Base-by-base conservation (phyloP, 2,113 vertebrate genomes). In the Ochotona curzoniae region DNA sequence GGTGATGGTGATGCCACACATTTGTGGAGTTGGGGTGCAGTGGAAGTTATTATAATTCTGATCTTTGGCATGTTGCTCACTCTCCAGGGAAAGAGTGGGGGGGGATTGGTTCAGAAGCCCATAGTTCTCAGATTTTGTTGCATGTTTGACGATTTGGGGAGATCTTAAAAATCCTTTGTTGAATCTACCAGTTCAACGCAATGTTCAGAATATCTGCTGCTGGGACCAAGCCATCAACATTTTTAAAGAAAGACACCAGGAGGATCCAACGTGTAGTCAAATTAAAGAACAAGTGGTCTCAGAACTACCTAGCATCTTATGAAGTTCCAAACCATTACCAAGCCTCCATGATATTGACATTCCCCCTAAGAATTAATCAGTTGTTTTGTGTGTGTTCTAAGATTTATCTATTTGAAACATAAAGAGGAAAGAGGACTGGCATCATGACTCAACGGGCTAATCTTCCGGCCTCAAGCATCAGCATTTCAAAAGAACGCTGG, bases 301-400 rank as follows among this genome's bases (percentile, higher is more conserved):
- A 38, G 64, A 12, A 18, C 64, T 28, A 11, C 4, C 26, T 4
- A 28, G 0, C 0, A 0, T 44, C 35, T 74, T 9, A 32, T 0
- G 14, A 64, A 4, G 21, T 73, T 30, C 26, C 17, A 2, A 4
- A 13, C 30, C 4, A 8, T 12, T 8, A 23, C 4, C 0, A 0
- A 61, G n/a, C 28, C 71, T 5, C 25, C 17, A 17, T 9, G 8
- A 1, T 1, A 26, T 21, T 12, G 18, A 6, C 4, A 20, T 35
- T 26, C 13, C 30, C 38, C 30, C 1, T 8, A 44, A 25, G 66
- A 6, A 4, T 15, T 5, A n/a, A 49, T n/a, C 64, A 26, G 1
- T 57, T 57, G 17, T 20, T 57, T 57, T 57, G 14, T 57, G 6
- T 57, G 54, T 57, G 54, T 57, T 57, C 15, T 57, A 57, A 57